phyloP scores from a whole-genome alignment of 1,140 invertebrate species.

The Brachystomella parvula region DNA sequence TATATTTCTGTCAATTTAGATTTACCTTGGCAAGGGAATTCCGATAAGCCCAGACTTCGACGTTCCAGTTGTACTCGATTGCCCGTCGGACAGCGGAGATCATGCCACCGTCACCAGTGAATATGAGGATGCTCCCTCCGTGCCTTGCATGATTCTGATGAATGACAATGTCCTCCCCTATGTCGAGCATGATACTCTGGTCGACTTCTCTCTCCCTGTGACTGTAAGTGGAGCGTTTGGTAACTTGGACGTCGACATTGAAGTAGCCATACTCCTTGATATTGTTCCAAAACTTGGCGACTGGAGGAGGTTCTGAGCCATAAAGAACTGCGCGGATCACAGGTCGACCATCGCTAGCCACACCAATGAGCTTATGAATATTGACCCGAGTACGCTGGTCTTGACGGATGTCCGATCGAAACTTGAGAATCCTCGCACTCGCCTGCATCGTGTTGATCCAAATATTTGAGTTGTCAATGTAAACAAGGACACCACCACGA shows the following conservation, averaged over 20 bases:
- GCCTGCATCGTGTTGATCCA: conserved; percentile 27
- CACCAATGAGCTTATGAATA: conserved; percentile 16
- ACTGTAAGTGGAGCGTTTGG: conserved; percentile 19
- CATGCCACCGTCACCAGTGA: conserved; percentile 30
- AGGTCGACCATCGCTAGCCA: conserved; percentile 9
- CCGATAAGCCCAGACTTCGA: conserved; percentile 30
- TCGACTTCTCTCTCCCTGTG: conserved; percentile 27
- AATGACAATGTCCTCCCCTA: conserved; percentile 20
- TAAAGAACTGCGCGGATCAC: conserved; percentile 22
- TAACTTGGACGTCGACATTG: conserved; percentile 22
- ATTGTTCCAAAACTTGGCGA: conserved; percentile 29
- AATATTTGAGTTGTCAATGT: conserved; percentile 35
- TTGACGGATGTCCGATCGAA: conserved; percentile 4
- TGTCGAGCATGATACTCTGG: conserved; percentile 23
- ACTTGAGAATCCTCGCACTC: conserved; percentile 16
- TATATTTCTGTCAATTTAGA: background rate
- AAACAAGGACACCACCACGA: conserved; percentile 18
- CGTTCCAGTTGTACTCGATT: conserved; percentile 20
- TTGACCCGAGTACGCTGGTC: conserved; percentile 22
- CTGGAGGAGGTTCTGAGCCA: conserved; percentile 28
- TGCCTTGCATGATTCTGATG: background rate
- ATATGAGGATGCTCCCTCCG: conserved; percentile 14
- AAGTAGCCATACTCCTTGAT: conserved; percentile 12
- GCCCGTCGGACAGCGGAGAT: conserved; percentile 22
- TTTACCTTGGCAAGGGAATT: conserved; percentile 18